Evolutionary conservation across 2,797 vertebrate genomes (phyloP), one percentile per base, ranked within the genome.

Genomic region (Periparus ater): DNA sequence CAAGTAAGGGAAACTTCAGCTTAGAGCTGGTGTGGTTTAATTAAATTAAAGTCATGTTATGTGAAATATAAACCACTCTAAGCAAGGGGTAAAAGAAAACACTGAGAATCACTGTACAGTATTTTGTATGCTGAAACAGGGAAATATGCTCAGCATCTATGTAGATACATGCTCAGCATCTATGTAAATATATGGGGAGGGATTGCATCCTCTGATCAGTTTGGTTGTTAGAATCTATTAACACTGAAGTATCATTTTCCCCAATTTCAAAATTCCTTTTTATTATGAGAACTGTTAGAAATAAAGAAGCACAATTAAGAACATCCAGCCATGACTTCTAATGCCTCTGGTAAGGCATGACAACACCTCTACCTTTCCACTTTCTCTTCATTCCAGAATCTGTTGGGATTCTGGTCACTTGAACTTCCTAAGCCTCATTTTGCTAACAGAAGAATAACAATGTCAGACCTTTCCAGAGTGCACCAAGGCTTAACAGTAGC

Each of bases 401-500:
- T 54, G 30, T 70, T 78, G 20, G 34, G 29, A 95, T 92, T 93
- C 85, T 53, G 44, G 30, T 91, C 73, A 82, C 67, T 86, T 60
- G 60, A 68, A 57, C 36, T 85, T 68, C 57, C 51, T 88, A 80
- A 91, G 75, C 42, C 17, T 85, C 40, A 80, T 91, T 96, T 85
- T 91, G 47, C 73, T 85, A 78, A 72, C 60, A 83, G 68, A 77
- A 48, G 65, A 74, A 47, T 50, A 79, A 60, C 48, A 86, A 79
- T 63, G 38, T 42, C 55, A 85, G 86, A 68, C 34, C 77, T 80
- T 91, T 93, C 86, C 50, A 88, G 81, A 83, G 93, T 55, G 40
- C 42, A 91, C 58, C 63, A 82, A 79, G 53, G 60, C 75, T 91
- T 85, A 89, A 83, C 55, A 71, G 71, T 67, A 89, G 92, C 63